Base-by-base conservation (phyloP, 2,888 invertebrate species). In the Desoria tigrina region DNA sequence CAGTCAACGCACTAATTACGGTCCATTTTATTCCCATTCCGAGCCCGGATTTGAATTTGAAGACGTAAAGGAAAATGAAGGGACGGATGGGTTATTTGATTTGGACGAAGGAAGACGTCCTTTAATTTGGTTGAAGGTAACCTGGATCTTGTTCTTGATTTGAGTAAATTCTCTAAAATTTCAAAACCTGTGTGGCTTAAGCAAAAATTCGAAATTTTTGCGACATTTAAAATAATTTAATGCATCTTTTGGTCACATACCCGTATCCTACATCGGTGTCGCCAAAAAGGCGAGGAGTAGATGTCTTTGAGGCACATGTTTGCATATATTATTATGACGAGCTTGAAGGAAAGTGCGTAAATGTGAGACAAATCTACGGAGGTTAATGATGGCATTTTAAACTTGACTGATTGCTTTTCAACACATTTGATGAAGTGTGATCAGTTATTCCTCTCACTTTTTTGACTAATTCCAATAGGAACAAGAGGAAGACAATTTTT, bases 381-480 rank as follows among this genome's bases (percentile, higher is more conserved):
- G 66, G 71, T 68, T 71, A 71, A 71, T 71, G 71, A 68, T 71
- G 68, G 66, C 65, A 65, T 49, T 42, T 58, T 56, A 67, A 50
- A 63, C 63, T 53, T 71, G 71, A 71, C 63, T 68, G 68, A 71
- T 71, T 65, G 65, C 61, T 54, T 68, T 63, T 71, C 68, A 66
- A 53, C 61, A 63, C 61, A 63, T 63, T 60, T 53, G 21, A 58
- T 39, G 42, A 68, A 58, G 64, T 68, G 66, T 56, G 49, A 71
- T 71, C 68, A 68, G 53, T 71, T 71, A 68, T 68, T 63, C 53
- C 51, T 45, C 23, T 39, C 57, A 4, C 24, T 14, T n/a, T 42
- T 50, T 56, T 62, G 64, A 69, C 69, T 69, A 69, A 69, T 69
- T 69, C 63, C 63, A 60, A 65, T 69, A 26, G 49, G 53, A 53